Evolutionary conservation across 2,888 invertebrate genomes (phyloP), one percentile per base, ranked within the genome.

Genomic region (Aphidoletes aphidimyza): DNA sequence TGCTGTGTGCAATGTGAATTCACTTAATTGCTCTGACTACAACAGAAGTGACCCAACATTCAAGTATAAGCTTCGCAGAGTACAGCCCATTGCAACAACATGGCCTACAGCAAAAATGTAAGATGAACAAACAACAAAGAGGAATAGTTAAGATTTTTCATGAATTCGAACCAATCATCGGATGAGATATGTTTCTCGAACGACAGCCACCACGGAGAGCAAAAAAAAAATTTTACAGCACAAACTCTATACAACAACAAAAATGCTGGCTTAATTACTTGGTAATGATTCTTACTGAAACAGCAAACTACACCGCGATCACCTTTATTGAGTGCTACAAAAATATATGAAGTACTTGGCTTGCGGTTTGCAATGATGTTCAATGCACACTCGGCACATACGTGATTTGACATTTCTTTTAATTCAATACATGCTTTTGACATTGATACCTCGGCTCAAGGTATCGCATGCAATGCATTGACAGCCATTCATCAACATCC

Each of bases 61-160:
- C n/a, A n/a, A n/a, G n/a, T 3, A 59, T 26, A 34, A 34, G 69
- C 22, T 2, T 54, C 22, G 37, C 78, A 19, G 37, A 81, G 81
- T 11, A n/a, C 81, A 22, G 37, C 81, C 81, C 81, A 81, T 81
- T 81, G 81, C 22, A 78, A 54, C 3, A 26, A 19, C 69, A 69
- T 19, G 14, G 34, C 8, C 5, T 6, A 14, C 26, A 69, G 19
- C 54, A 54, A 54, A 6, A 17, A 54, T 17, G 9, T 11, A 54
- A 9, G 42, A 42, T 42, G 14, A 54, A 69, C 69, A 30, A 69
- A 69, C 69, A 30, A 30, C 69, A 69, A 69, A 69, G 30, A 5
- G 69, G 69, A 81, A 81, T 81, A 81, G 81, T 81, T 81, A 22
- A 81, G 81, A 81, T 81, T 81, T n/a, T 81, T 81, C 81, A 81